Conservation (phyloP, 1,140 invertebrate genomes). For the Lasioglossum albipes region DNA sequence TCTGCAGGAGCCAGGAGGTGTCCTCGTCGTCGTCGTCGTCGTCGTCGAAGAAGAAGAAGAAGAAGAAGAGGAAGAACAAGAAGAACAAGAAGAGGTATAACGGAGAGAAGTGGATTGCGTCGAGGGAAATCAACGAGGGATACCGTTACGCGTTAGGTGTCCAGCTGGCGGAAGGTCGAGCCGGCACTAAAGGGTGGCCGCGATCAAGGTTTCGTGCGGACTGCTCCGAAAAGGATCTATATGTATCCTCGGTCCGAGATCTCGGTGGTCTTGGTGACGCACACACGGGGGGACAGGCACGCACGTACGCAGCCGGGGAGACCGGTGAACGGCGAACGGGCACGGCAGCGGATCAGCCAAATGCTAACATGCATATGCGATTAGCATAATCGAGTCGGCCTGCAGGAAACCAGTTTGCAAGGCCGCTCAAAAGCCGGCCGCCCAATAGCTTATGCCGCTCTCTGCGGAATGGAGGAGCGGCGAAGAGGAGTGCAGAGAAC, state of each 20-base stretch:
- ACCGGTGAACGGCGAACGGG: slow-evolving; percentile 42
- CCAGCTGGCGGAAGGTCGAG: slow-evolving; percentile 58
- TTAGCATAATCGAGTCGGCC: slow-evolving; percentile 79
- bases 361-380: slow-evolving; percentile 77
- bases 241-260: slow-evolving; percentile 19
- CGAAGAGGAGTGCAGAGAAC: slow-evolving; percentile 19
- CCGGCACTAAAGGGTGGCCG: slow-evolving; percentile 58
- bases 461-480: neutral
- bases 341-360: slow-evolving; percentile 68
- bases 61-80: too few species aligned
- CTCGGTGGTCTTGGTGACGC: neutral
- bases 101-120: neutral
- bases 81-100: slow-evolving; percentile 9
- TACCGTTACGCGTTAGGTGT: slow-evolving; percentile 59
- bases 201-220: slow-evolving; percentile 55
- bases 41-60: too few species aligned
- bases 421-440: slow-evolving; percentile 75
- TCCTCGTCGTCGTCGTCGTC: too few species aligned
- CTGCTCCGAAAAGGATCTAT: slow-evolving; percentile 32
- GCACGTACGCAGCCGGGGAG: neutral
- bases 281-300: neutral
- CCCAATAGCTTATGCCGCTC: slow-evolving; percentile 70
- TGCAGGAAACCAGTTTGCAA: slow-evolving; percentile 79
- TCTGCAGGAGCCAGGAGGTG: too few species aligned
- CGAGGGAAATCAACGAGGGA: slow-evolving; percentile 36